A percentile compares a stretch with the other conserved stretches of the same genome.
Evolutionary conservation across 2,888 invertebrate genomes (phyloP).

Genomic region (Coleophora flavipennella): DNA sequence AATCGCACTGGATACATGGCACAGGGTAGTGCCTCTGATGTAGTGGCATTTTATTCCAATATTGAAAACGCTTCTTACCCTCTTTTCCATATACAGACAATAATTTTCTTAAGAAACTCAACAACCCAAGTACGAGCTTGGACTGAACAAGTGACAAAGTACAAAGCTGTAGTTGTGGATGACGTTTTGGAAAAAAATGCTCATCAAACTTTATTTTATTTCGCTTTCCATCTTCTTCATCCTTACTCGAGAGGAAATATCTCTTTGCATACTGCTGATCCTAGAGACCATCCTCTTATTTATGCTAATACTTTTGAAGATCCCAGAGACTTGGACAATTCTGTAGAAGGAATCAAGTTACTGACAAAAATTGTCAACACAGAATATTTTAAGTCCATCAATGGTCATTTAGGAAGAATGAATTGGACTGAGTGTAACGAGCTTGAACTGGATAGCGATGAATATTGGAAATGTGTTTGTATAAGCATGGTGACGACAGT

Average conservation of each 20-base stretch:
- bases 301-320: constrained; percentile 76
- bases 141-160: not conserved
- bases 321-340: constrained; percentile 42
- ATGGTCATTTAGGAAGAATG: constrained; percentile 29
- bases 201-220: not conserved
- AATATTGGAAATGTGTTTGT: constrained; percentile 41
- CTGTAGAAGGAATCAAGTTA: constrained; percentile 32
- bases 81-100: not conserved
- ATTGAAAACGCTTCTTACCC: constrained; percentile 44
- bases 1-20: constrained; percentile 64
- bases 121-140: not conserved
- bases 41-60: constrained; percentile 15
- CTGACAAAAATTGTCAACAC: constrained; percentile 32
- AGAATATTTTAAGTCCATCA: constrained; percentile 30
- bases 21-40: constrained; percentile 69
- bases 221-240: not conserved
- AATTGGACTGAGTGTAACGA: constrained; percentile 30
- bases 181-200: not conserved
- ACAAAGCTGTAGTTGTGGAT: not conserved
- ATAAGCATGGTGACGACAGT: constrained; percentile 65
- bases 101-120: not conserved
- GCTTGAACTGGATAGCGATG: constrained; percentile 25
- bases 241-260: constrained; percentile 3
- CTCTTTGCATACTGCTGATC: constrained; percentile 61
- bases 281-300: constrained; percentile 73